Evolutionary conservation across 2,113 vertebrate genomes (phyloP).

Genomic region (Ptyas mucosa): DNA sequence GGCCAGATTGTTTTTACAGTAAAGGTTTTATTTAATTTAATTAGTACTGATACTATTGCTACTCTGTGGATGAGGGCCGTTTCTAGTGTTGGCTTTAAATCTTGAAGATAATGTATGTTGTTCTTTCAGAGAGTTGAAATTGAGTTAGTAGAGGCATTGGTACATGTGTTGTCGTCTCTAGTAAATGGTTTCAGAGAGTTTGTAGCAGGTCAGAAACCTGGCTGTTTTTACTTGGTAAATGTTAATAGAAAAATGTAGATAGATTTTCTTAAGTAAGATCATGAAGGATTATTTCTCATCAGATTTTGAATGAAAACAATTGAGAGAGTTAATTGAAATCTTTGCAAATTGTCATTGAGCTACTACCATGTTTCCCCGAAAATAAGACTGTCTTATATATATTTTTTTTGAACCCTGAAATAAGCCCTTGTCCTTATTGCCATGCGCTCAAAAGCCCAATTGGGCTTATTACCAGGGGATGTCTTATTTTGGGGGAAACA

Average conservation of each 20-base stretch:
- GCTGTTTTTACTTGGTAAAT: background rate
- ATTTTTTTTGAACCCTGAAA: too few species aligned
- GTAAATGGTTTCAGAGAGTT: background rate
- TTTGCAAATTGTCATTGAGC: background rate
- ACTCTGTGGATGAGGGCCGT: background rate
- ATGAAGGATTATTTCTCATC: background rate
- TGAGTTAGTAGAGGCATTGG: background rate
- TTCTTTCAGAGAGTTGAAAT: background rate
- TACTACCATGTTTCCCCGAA: too few species aligned
- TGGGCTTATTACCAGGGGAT: too few species aligned
- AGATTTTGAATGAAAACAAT: background rate
- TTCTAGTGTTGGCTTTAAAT: background rate
- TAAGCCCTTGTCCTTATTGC: too few species aligned
- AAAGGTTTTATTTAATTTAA: background rate
- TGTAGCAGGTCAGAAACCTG: background rate
- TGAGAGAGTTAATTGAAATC: background rate
- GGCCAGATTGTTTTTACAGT: background rate
- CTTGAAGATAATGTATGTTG: background rate
- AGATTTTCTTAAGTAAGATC: background rate
- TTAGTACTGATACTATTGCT: background rate
- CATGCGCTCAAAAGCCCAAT: too few species aligned
- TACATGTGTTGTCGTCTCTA: background rate
- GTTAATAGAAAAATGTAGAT: background rate
- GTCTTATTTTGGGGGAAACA: too few species aligned
- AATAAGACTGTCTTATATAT: too few species aligned